Evolutionary conservation across 2,113 vertebrate genomes (phyloP).

Genomic region (Scophthalmus maximus): DNA sequence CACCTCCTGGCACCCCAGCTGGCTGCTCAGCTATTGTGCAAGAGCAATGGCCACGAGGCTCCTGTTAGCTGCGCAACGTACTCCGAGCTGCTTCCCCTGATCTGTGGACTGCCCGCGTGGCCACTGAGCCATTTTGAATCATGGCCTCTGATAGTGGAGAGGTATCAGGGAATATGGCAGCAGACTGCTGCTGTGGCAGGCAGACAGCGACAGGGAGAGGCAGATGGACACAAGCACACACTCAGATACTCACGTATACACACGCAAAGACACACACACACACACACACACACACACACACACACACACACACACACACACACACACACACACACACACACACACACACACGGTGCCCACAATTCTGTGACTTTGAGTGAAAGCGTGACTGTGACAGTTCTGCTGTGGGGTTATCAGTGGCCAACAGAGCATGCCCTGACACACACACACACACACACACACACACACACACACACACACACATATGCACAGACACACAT

Average conservation of each 20-base stretch:
- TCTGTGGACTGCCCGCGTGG: conserved; percentile 33
- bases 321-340: conserved; percentile 20
- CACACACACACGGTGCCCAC: conserved; percentile 28
- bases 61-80: conserved; percentile 43
- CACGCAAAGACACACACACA: too few species aligned
- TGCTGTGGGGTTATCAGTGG: conserved; percentile 76
- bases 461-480: conserved; percentile 2
- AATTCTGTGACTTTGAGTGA: conserved; percentile 63
- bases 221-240: conserved; percentile 59
- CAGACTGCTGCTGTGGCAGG: conserved; percentile 45
- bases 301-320: not conserved
- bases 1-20: conserved; percentile 68
- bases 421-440: conserved; percentile 68
- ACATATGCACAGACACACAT: conserved; percentile 7
- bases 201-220: conserved; percentile 48
- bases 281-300: conserved; percentile 3
- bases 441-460: conserved; percentile 24
- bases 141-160: conserved; percentile 53
- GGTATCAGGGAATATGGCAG: conserved; percentile 45
- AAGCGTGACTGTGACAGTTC: conserved; percentile 75
- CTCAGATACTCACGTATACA: not conserved
- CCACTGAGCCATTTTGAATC: conserved; percentile 41
- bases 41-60: conserved; percentile 59
- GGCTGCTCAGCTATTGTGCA: conserved; percentile 63
- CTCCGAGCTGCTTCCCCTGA: conserved; percentile 33